phyloP scores from a whole-genome alignment of 2,888 invertebrate species.

The Andrena marginata region DNA sequence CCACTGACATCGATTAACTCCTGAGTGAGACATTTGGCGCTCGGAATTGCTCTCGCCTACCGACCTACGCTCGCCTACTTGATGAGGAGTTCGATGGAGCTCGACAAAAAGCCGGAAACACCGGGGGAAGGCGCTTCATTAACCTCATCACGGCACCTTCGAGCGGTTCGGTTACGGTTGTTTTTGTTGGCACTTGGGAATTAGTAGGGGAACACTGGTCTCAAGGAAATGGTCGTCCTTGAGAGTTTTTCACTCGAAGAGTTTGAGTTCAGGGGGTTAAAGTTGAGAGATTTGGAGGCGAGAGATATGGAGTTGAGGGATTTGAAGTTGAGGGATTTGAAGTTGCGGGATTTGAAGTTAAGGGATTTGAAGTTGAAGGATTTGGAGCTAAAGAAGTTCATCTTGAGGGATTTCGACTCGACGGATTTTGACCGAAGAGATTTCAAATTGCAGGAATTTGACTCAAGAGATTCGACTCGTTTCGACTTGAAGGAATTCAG shows the following conservation, averaged over 20 bases:
- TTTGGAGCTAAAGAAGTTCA: too few relatives aligned
- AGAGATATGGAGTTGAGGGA: too few relatives aligned
- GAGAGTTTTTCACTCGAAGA: too few relatives aligned
- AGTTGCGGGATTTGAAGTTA: neutral
- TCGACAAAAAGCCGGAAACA: slow-evolving; percentile 2
- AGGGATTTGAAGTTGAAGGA: too few relatives aligned
- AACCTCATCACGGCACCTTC: neutral
- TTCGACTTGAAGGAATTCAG: too few relatives aligned
- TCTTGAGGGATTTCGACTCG: too few relatives aligned
- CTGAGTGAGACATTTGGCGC: slow-evolving; percentile 68
- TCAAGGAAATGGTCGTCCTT: neutral
- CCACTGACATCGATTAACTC: slow-evolving; percentile 41
- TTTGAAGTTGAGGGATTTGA: too few relatives aligned
- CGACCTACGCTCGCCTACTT: neutral
- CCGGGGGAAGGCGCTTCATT: neutral
- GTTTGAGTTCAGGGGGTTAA: too few relatives aligned
- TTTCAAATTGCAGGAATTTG: too few relatives aligned
- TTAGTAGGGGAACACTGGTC: neutral
- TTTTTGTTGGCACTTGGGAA: neutral
- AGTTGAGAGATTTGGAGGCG: neutral
- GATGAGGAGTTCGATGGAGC: neutral
- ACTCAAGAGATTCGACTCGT: too few relatives aligned
- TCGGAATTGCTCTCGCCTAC: slow-evolving; percentile 3
- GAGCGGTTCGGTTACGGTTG: neutral
- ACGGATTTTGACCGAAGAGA: too few relatives aligned